Conservation (phyloP, 2,888 invertebrate genomes). For the Protodeltote pygarga region DNA sequence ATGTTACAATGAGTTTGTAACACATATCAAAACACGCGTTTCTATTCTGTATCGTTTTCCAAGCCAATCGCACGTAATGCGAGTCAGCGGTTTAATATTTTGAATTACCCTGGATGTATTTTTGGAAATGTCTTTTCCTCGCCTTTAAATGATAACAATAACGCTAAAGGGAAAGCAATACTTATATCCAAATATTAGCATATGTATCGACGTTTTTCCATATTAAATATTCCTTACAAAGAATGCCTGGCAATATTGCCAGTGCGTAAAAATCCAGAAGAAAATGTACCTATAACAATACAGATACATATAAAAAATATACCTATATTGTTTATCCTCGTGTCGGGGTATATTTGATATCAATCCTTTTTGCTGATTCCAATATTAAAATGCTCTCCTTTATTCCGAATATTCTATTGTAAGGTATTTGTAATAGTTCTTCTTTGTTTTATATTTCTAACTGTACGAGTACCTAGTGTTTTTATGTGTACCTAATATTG, state of each 20-base stretch:
- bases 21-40: too few relatives aligned
- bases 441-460: constrained; percentile 16
- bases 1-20: too few relatives aligned
- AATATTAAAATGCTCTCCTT: constrained; percentile 48
- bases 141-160: constrained; percentile 31
- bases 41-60: too few relatives aligned
- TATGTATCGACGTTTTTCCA: constrained; percentile 39
- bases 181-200: constrained; percentile 36
- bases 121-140: constrained; percentile 6
- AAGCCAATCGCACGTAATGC: too few relatives aligned
- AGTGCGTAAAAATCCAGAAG: constrained; percentile 18
- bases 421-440: constrained; percentile 35
- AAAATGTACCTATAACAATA: constrained; percentile 23
- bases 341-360: constrained; percentile 45
- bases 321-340: constrained; percentile 40
- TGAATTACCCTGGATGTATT: neutral
- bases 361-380: constrained; percentile 52
- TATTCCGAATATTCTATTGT: constrained; percentile 38
- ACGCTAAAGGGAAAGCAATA: constrained; percentile 32
- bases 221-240: constrained; percentile 37
- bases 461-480: neutral
- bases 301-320: too few relatives aligned
- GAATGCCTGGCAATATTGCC: constrained; percentile 34
- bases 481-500: too few relatives aligned
- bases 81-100: too few relatives aligned